Conservation (phyloP, 2,797 vertebrate species). For the Anolis apletophallus region DNA sequence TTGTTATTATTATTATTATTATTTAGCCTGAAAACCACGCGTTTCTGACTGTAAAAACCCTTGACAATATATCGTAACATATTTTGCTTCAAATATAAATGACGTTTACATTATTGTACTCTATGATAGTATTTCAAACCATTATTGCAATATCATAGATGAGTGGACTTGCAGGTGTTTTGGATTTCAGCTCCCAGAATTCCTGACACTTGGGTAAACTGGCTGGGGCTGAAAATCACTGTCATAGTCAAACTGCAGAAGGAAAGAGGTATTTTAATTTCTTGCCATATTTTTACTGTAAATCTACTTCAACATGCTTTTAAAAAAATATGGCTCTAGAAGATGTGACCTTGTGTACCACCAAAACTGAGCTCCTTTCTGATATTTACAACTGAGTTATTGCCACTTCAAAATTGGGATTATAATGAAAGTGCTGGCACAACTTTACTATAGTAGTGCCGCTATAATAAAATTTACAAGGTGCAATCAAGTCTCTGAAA, state of each 20-base stretch:
- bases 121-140: neutral
- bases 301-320: neutral
- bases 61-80: neutral
- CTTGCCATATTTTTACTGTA: neutral
- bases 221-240: too few relatives aligned
- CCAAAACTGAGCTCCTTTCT: slow-evolving; percentile 28
- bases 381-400: slow-evolving; percentile 61
- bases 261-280: neutral
- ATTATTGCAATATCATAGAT: neutral
- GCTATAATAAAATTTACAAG: slow-evolving; percentile 65
- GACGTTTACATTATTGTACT: neutral
- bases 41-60: too few relatives aligned
- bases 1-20: too few relatives aligned
- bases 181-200: too few relatives aligned
- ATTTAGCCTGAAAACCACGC: too few relatives aligned
- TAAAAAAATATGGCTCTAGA: slow-evolving; percentile 17
- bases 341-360: slow-evolving; percentile 35
- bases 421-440: slow-evolving; percentile 67
- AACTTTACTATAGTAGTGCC: slow-evolving; percentile 49
- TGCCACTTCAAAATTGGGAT: slow-evolving; percentile 48
- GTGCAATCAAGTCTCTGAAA: slow-evolving; percentile 48
- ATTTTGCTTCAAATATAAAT: neutral
- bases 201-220: too few relatives aligned
- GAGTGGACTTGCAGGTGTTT: too few relatives aligned
- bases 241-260: neutral